Evolutionary conservation across 2,797 vertebrate genomes (phyloP).

Genomic region (Cercopithecus mitis): DNA sequence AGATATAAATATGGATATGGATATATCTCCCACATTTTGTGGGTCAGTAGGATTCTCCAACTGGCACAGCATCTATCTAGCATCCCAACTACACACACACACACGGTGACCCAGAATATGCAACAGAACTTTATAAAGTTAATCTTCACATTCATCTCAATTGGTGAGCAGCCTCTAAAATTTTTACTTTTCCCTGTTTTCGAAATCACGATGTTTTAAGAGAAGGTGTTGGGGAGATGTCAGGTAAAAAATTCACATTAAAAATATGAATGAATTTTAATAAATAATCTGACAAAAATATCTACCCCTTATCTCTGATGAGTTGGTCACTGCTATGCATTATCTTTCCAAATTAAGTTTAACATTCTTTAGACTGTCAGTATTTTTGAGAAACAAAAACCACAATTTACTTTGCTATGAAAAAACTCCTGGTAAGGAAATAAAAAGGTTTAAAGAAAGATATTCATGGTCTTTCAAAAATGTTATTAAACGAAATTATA

Average conservation of each 20-base stretch:
- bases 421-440: neutral
- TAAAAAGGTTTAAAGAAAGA: neutral
- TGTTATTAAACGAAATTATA: neutral
- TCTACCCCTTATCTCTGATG: constrained; percentile 79
- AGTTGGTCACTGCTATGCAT: constrained; percentile 53
- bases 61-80: neutral
- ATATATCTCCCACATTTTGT: neutral
- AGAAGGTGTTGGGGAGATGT: neutral
- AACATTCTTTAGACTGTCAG: constrained; percentile 77
- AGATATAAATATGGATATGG: neutral
- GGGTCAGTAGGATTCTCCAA: neutral
- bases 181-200: constrained; percentile 37
- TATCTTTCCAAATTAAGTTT: constrained; percentile 70
- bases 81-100: neutral
- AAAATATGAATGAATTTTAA: constrained; percentile 60
- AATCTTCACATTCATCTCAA: neutral
- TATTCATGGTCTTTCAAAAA: constrained; percentile 1
- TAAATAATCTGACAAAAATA: constrained; percentile 75
- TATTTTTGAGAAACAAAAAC: constrained; percentile 68
- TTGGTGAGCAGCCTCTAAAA: constrained; percentile 3
- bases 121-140: constrained; percentile 29
- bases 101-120: neutral
- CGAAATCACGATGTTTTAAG: constrained; percentile 52
- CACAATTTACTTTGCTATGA: constrained; percentile 58
- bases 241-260: constrained; percentile 60